Conservation (phyloP, 2,888 invertebrate genomes). For the Watsonalla binaria region DNA sequence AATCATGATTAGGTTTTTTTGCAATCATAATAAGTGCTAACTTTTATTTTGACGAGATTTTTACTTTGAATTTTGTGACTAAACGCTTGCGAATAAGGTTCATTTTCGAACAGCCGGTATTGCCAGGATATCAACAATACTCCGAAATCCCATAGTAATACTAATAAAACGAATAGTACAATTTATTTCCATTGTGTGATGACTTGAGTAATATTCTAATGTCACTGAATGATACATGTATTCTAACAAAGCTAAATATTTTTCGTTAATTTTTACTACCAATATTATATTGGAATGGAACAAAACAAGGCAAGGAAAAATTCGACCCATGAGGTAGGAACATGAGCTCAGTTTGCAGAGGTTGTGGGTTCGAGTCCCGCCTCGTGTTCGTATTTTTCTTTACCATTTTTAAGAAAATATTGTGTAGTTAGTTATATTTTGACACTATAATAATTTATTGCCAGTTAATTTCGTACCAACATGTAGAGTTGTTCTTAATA, state of each 20-base stretch:
- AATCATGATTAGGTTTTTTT: not conserved
- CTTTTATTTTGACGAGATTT: not conserved
- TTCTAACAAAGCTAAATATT: conserved; percentile 13
- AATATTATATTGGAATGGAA: not conserved
- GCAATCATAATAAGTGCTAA: not conserved
- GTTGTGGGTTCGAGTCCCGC: no score
- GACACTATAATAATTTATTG: conserved; percentile 5
- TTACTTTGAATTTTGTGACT: not conserved
- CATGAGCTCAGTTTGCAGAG: no score
- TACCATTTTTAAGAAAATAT: no score
- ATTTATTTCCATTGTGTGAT: conserved; percentile 44
- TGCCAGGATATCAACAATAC: conserved; percentile 25
- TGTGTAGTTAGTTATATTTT: conserved; percentile 4
- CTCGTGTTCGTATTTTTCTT: no score
- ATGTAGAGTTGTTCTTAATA: no score
- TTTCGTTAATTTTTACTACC: conserved; percentile 15
- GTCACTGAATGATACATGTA: conserved; percentile 16
- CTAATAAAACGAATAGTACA: conserved; percentile 53
- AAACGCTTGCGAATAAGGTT: not conserved
- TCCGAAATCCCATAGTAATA: conserved; percentile 19
- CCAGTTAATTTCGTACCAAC: no score
- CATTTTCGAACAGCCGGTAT: conserved; percentile 23
- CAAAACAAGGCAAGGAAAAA: no score
- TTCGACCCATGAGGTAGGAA: no score
- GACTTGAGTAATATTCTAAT: conserved; percentile 6